phyloP scores from a whole-genome alignment of 1,140 invertebrate genomes.

The Philopotamus ludificatus region DNA sequence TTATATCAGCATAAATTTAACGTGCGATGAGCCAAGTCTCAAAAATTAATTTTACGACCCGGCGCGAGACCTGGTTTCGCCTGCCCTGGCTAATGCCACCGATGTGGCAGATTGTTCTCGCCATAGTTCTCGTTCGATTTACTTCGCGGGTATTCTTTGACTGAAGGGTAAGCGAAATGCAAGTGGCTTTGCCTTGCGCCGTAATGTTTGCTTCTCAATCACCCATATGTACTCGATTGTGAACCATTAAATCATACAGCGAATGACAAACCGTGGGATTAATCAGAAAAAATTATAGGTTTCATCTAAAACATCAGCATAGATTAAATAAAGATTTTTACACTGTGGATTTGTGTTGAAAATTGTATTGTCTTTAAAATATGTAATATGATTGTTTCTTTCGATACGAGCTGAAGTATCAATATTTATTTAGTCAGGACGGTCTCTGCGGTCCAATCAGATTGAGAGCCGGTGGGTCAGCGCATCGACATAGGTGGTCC shows the following conservation, averaged over 20 bases:
- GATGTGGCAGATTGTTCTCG: background rate
- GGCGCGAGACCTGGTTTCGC: no score
- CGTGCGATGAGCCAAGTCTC: background rate
- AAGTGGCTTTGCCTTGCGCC: constrained; percentile 33
- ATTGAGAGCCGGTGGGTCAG: background rate
- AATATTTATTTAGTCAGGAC: no score
- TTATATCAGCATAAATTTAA: constrained; percentile 14
- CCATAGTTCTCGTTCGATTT: background rate
- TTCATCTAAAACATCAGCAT: no score
- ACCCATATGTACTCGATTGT: constrained; percentile 23
- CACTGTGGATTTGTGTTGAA: no score
- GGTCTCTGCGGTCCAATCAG: constrained; percentile 1
- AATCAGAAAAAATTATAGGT: no score
- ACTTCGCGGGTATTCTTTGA: constrained; percentile 16
- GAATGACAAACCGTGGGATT: no score
- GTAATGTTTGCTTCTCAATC: constrained; percentile 40
- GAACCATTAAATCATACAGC: constrained; percentile 25
- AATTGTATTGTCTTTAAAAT: no score
- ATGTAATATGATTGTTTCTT: no score
- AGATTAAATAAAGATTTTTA: no score
- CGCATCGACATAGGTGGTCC: constrained; percentile 38
- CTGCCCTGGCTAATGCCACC: no score
- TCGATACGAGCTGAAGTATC: no score
- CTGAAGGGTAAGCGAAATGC: constrained; percentile 34
- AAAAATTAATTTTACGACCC: no score